Percentiles rank a stretch among this genome's conserved stretches.
These are phyloP conservation scores for Condylostylus longicornis DNA, from an alignment of 1,140 invertebrate genomes.

Conservation along the genomic window DNA sequence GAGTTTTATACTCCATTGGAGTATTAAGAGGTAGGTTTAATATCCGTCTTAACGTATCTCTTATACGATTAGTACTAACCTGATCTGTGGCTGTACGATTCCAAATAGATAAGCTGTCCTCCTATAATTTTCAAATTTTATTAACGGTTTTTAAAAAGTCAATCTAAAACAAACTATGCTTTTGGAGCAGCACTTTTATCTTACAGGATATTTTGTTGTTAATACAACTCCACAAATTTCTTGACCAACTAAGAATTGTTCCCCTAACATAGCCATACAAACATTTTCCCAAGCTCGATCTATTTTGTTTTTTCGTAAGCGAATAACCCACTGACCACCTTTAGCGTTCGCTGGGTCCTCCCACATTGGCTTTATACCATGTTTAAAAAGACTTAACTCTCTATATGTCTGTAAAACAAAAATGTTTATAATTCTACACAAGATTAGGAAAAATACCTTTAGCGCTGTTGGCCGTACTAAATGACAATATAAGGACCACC, in stretches of 20 bases:
- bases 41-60: constrained; percentile 86
- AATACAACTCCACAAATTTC: constrained; percentile 98
- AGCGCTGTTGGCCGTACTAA: constrained; percentile 76
- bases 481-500: constrained; percentile 91
- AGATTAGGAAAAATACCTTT: too few relatives aligned
- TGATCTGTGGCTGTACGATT: constrained; percentile 85
- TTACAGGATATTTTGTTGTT: constrained; percentile 80
- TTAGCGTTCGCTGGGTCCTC: constrained; percentile 89
- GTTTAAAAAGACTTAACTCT: constrained; percentile 96
- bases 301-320: constrained; percentile 85
- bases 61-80: constrained; percentile 72
- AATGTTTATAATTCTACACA: too few relatives aligned
- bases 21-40: constrained; percentile 85
- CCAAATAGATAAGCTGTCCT: constrained; percentile 97
- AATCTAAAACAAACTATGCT: background rate
- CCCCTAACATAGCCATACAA: constrained; percentile 91
- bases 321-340: constrained; percentile 93
- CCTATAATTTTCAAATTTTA: constrained; percentile 38
- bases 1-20: constrained; percentile 93
- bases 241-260: constrained; percentile 97
- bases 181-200: constrained; percentile 7
- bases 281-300: constrained; percentile 97
- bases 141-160: background rate
- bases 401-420: too few relatives aligned
- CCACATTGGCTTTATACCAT: constrained; percentile 98